Evolutionary conservation across 2,113 vertebrate genomes (phyloP).

Genomic region (Lampris incognitus): DNA sequence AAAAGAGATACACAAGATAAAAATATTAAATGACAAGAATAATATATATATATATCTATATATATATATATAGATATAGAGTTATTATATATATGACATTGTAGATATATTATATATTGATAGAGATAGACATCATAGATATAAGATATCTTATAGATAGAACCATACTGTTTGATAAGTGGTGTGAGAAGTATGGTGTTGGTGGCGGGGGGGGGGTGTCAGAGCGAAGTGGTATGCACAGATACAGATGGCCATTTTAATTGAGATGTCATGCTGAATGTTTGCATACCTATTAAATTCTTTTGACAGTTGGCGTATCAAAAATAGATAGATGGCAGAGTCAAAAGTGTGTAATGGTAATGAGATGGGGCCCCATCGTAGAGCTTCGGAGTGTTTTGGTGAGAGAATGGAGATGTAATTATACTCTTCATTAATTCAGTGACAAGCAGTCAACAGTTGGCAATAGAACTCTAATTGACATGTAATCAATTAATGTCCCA

Average conservation of each 20-base stretch:
- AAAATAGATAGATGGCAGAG: constrained; percentile 48
- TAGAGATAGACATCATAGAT: background rate
- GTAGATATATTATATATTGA: background rate
- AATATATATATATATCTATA: background rate
- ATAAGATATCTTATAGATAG: background rate
- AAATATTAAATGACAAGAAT: too few species aligned
- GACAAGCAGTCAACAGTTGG: constrained; percentile 63
- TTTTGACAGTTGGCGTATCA: constrained; percentile 61
- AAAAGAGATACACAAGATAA: too few species aligned
- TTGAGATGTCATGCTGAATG: constrained; percentile 40
- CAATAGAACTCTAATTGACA: constrained; percentile 43
- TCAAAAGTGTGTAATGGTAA: constrained; percentile 55
- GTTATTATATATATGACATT: background rate
- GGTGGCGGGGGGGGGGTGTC: background rate
- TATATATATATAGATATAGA: background rate
- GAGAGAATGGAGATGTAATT: constrained; percentile 52
- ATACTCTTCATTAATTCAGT: constrained; percentile 66
- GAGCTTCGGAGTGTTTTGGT: background rate
- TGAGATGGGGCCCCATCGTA: constrained; percentile 30
- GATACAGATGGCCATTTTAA: constrained; percentile 60
- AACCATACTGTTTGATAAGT: background rate
- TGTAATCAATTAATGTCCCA: constrained; percentile 59
- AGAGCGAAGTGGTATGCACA: constrained; percentile 19
- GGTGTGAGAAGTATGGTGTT: background rate
- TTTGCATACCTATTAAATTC: constrained; percentile 57